Evolutionary conservation across 2,888 invertebrate species (phyloP).

Genomic region (Epirrhoe alternata): DNA sequence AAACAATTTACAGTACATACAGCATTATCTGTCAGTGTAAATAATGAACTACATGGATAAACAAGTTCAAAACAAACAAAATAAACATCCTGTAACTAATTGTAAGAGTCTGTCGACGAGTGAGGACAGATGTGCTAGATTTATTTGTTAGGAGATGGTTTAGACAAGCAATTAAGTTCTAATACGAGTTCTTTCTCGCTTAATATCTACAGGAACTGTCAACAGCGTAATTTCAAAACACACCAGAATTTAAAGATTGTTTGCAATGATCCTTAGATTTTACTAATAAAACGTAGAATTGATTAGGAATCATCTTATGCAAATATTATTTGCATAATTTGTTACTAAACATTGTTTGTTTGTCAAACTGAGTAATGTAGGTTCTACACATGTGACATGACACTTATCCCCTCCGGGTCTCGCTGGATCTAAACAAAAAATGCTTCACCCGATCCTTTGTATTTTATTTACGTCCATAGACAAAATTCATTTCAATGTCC

Average conservation of each 20-base stretch:
- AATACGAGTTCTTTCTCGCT: not conserved
- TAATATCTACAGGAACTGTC: not conserved
- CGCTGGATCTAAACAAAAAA: constrained; percentile 51
- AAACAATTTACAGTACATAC: not conserved
- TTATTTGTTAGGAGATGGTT: constrained; percentile 55
- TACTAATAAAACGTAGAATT: no score
- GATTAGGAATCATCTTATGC: no score
- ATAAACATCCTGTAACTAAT: constrained; percentile 76
- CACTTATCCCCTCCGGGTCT: constrained; percentile 50
- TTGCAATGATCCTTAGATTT: no score
- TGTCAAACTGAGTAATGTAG: not conserved
- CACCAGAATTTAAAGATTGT: no score
- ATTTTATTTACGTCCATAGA: constrained; percentile 50
- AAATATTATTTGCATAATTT: no score
- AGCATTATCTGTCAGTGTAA: constrained; percentile 7
- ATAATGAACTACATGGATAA: constrained; percentile 3
- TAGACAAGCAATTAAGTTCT: constrained; percentile 27
- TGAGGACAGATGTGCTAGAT: constrained; percentile 68
- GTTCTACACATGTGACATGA: constrained; percentile 50
- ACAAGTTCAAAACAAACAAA: constrained; percentile 35
- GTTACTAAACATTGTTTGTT: not conserved
- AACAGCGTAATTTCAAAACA: no score
- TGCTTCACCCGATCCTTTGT: constrained; percentile 49
- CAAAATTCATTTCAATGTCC: constrained; percentile 38
- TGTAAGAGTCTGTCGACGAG: constrained; percentile 53